Percentiles rank a stretch among this genome's conserved stretches.
phyloP scores from a whole-genome alignment of 2,888 invertebrate species.

The Drosophila sordidula region DNA sequence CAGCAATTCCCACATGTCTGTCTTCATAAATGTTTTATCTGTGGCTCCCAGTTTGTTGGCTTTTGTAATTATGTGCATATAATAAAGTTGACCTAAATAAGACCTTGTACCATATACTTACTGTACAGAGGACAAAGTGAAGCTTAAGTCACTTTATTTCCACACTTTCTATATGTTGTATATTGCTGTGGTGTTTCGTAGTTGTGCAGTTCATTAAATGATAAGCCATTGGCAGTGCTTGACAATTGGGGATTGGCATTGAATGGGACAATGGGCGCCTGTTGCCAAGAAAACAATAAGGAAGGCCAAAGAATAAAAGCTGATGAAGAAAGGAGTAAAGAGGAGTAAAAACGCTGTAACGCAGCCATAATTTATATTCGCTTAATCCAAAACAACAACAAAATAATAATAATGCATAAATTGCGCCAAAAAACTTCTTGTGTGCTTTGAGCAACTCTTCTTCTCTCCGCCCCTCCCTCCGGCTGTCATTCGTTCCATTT shows the following conservation, averaged over 20 bases:
- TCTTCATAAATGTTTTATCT: conserved; percentile 77
- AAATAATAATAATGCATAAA: conserved; percentile 17
- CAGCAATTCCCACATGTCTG: conserved; percentile 73
- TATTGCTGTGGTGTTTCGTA: conserved; percentile 33
- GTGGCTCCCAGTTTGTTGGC: conserved; percentile 65
- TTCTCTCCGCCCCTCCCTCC: background rate
- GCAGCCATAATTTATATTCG: conserved; percentile 36
- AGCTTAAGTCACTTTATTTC: conserved; percentile 23
- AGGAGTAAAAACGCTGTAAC: conserved; percentile 22
- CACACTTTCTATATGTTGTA: background rate
- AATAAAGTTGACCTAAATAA: conserved; percentile 77
- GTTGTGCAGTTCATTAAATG: conserved; percentile 73
- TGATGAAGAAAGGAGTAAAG: conserved; percentile 2
- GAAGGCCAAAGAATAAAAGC: background rate
- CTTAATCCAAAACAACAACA: conserved; percentile 1
- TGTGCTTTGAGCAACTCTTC: conserved; percentile 21
- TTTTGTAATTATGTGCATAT: conserved; percentile 78
- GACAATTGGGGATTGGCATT: conserved; percentile 52
- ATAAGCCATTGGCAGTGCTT: conserved; percentile 69
- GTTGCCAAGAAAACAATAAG: conserved; percentile 20
- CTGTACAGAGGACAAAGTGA: conserved; percentile 2
- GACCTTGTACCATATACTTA: conserved; percentile 10
- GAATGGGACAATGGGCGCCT: conserved; percentile 26
- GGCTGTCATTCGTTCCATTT: too few relatives aligned
- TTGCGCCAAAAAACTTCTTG: conserved; percentile 9